Percentiles rank a stretch among this genome's conserved stretches.
Evolutionary conservation across 2,113 vertebrate genomes (phyloP).

Genomic region (Cricetomys ansorgei): DNA sequence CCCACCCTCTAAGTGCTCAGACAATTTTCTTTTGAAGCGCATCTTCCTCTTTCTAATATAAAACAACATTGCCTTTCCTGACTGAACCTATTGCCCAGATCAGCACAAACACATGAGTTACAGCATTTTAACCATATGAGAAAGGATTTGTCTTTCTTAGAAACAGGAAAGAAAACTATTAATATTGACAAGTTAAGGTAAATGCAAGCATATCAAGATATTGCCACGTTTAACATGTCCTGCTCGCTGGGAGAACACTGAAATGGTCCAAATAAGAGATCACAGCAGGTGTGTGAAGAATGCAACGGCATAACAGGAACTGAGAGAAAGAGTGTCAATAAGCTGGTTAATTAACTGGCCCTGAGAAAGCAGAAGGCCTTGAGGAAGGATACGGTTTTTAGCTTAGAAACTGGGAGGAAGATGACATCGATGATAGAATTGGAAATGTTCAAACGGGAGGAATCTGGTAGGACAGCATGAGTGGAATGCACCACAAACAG

Average conservation of each 20-base stretch:
- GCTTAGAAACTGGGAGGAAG: not conserved
- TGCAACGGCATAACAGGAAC: not conserved
- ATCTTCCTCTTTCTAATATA: conserved; percentile 42
- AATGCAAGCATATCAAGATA: conserved; percentile 22
- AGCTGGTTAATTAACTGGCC: not conserved
- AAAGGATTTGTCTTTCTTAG: not conserved
- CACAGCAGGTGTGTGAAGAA: not conserved
- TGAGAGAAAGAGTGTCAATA: not conserved
- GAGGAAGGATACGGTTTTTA: not conserved
- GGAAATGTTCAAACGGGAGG: not conserved
- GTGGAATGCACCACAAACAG: not conserved
- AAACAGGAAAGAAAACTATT: not conserved
- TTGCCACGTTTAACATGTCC: not conserved
- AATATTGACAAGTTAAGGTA: not conserved
- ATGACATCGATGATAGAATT: not conserved
- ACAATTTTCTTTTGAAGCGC: conserved; percentile 19
- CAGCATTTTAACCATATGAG: not conserved
- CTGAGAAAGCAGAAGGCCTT: not conserved
- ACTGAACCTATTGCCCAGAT: not conserved
- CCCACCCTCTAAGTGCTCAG: not conserved
- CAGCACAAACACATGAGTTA: not conserved
- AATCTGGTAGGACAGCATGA: not conserved
- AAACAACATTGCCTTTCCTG: conserved; percentile 15
- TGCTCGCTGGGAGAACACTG: not conserved
- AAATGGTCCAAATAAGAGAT: not conserved